Evolutionary conservation across 2,113 vertebrate species (phyloP).

Genomic region (Cygnus atratus): DNA sequence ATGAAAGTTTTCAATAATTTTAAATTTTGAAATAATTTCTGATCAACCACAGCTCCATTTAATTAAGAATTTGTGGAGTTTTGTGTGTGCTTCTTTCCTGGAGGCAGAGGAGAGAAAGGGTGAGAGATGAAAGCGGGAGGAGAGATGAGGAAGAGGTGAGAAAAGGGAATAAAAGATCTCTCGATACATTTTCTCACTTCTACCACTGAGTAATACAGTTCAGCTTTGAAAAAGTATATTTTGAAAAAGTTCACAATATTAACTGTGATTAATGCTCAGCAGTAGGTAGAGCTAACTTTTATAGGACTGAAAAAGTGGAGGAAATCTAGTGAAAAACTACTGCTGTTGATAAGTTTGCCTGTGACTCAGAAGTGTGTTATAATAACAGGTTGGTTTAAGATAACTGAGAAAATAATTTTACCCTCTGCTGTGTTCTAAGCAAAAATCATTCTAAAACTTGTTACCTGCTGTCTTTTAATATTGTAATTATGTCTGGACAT

Average conservation of each 20-base stretch:
- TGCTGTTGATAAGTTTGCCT: slow-evolving; percentile 14
- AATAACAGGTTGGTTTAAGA: slow-evolving; percentile 26
- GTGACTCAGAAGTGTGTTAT: slow-evolving; percentile 11
- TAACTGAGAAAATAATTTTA: slow-evolving; percentile 57
- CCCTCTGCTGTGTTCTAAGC: slow-evolving; percentile 33
- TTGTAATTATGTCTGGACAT: slow-evolving; percentile 24
- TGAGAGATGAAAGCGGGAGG: neutral
- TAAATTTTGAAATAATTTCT: neutral
- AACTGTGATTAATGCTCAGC: slow-evolving; percentile 35
- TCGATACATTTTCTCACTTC: slow-evolving; percentile 12
- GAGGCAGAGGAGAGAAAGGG: neutral
- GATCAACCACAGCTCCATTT: neutral
- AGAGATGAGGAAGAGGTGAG: neutral
- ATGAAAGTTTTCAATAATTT: neutral
- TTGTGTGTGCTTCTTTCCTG: neutral
- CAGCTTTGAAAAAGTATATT: neutral
- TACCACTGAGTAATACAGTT: neutral
- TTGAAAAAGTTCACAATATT: neutral
- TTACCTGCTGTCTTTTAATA: slow-evolving; percentile 51
- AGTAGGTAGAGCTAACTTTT: slow-evolving; percentile 26
- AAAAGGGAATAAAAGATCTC: neutral
- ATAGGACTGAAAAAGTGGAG: neutral
- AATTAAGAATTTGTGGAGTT: neutral
- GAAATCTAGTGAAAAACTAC: slow-evolving; percentile 10
- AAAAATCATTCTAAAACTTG: slow-evolving; percentile 24